Conservation (phyloP, 2,888 invertebrate species). For the Pristionchus mayeri region DNA sequence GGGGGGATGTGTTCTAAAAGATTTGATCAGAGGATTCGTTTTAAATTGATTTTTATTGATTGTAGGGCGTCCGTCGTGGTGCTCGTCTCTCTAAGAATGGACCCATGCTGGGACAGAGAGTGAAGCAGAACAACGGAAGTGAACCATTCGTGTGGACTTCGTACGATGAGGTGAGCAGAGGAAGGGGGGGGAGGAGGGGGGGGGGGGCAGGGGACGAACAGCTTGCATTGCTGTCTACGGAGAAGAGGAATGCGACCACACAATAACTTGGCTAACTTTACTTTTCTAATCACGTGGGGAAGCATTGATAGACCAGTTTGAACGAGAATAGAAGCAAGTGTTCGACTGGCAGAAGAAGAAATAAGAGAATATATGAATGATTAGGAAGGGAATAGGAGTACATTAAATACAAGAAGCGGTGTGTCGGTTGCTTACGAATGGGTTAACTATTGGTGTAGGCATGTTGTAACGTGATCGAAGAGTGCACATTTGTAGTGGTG, state of each 20-base stretch:
- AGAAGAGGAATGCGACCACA: background rate
- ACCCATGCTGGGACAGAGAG: constrained; percentile 71
- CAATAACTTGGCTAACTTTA: background rate
- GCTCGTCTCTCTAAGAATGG: constrained; percentile 89
- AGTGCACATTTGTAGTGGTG: no score
- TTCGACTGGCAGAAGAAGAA: constrained; percentile 17
- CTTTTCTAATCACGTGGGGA: background rate
- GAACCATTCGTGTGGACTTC: constrained; percentile 72
- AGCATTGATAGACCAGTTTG: constrained; percentile 22
- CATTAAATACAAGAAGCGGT: background rate
- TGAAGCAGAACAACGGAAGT: constrained; percentile 64
- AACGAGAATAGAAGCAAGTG: background rate
- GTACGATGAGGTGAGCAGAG: constrained; percentile 64
- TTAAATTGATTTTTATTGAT: background rate
- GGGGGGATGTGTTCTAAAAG: background rate
- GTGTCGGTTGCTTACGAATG: no score
- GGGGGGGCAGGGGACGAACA: background rate
- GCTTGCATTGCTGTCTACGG: background rate
- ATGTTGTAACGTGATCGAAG: no score
- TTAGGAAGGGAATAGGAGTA: background rate
- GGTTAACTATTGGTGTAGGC: no score
- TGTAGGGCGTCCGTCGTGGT: constrained; percentile 84
- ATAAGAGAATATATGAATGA: background rate
- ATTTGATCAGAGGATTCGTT: background rate
- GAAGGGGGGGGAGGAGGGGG: background rate